phyloP scores from a whole-genome alignment of 2,797 vertebrate species.

The Cirrhinus mrigala region DNA sequence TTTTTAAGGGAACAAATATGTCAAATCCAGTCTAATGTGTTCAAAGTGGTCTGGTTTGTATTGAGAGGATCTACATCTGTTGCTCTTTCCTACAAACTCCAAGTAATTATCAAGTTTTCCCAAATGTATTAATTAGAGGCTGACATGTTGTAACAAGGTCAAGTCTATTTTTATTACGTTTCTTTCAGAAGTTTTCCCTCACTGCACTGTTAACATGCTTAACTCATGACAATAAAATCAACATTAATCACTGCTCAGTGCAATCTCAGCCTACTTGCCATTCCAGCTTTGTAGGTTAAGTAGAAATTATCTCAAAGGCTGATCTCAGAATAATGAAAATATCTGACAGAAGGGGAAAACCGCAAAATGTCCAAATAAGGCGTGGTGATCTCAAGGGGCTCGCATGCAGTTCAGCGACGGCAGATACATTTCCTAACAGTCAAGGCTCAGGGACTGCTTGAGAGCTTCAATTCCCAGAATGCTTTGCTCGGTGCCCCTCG shows the following conservation, averaged over 20 bases:
- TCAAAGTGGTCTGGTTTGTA: constrained; percentile 13
- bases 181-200: neutral
- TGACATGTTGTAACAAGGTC: constrained; percentile 25
- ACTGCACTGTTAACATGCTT: neutral
- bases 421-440: constrained; percentile 36
- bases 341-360: constrained; percentile 20
- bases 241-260: constrained; percentile 2
- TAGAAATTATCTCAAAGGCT: constrained; percentile 9
- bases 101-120: constrained; percentile 35
- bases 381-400: constrained; percentile 16
- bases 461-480: constrained; percentile 50
- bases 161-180: constrained; percentile 25
- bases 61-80: constrained; percentile 6
- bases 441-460: constrained; percentile 6
- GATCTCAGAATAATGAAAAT: constrained; percentile 24
- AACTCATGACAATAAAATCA: neutral
- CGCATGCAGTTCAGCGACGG: neutral
- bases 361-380: constrained; percentile 35
- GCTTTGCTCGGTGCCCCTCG: constrained; percentile 38
- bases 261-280: neutral
- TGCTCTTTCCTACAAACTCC: neutral
- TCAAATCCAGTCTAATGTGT: constrained; percentile 7
- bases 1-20: constrained; percentile 28
- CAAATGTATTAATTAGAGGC: constrained; percentile 21
- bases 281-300: constrained; percentile 8